Evolutionary conservation across 2,888 invertebrate genomes (phyloP), one percentile per base, ranked within the genome.

Genomic region (Stenoptilia bipunctidactyla): DNA sequence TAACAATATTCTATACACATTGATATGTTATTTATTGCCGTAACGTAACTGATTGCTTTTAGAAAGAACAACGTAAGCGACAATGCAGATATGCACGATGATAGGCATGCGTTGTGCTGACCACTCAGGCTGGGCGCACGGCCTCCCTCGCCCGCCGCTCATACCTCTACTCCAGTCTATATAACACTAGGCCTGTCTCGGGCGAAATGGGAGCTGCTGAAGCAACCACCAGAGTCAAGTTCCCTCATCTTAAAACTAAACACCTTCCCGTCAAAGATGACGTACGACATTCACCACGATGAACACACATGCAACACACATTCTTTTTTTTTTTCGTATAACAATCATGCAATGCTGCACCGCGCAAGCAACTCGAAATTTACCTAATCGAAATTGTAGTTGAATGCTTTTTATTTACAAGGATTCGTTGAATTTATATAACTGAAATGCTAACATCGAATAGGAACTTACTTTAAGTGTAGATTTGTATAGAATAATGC

Each of bases 231-330:
- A 83, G 79, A 75, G 79, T 82, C 83, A 83, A 76, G 60, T 82
- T 83, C 80, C 79, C 66, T 69, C 63, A 68, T 75, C 67, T 80
- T 77, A 79, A 73, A 55, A 58, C 66, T 20, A 20, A 77, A 75
- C 75, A 76, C 76, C 79, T 65, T 65, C 62, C 61, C 68, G 66
- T 70, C 66, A n/a, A 71, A 77, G 77, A 80, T 77, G 76, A 76
- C 71, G 75, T 77, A 82, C 82, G 83, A 82, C 80, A 80, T 72
- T 58, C 66, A 80, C 68, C 58, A 71, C 62, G 58, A 63, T 65
- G 61, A 64, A 82, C 76, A 82, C 80, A 80, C 80, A 82, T 80
- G 79, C 80, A 80, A 82, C 82, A 83, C 83, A 80, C 77, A 75
- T 72, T 77, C 20, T 20, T 20, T 5, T 80, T 79, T 67, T 59